Evolutionary conservation across 2,797 vertebrate species (phyloP).

Genomic region (Eulemur coronatus): DNA sequence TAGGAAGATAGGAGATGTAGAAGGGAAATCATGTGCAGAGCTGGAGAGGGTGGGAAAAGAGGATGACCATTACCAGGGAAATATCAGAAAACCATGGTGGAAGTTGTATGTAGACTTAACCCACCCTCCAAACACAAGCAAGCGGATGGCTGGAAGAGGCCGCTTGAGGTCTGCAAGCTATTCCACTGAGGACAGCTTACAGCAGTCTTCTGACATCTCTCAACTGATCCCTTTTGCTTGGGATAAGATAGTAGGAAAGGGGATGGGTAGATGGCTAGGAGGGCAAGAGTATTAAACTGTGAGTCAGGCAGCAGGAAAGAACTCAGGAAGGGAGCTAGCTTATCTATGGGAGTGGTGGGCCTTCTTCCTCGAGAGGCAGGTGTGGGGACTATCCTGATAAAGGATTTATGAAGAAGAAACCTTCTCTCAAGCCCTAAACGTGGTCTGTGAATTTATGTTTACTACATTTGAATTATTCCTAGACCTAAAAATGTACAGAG

Average conservation of each 20-base stretch:
- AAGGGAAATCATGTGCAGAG: neutral
- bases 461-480: neutral
- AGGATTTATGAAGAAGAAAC: neutral
- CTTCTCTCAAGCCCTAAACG: neutral
- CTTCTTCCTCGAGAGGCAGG: neutral
- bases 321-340: neutral
- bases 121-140: conserved; percentile 59
- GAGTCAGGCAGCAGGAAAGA: neutral
- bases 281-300: neutral
- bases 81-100: conserved; percentile 5
- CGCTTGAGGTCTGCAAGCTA: conserved; percentile 54
- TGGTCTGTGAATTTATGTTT: neutral
- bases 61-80: conserved; percentile 19
- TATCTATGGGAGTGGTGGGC: neutral
- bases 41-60: neutral
- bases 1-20: neutral
- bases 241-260: neutral
- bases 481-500: neutral
- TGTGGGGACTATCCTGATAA: neutral
- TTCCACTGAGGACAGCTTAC: neutral
- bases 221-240: conserved; percentile 9
- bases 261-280: neutral
- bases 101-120: neutral
- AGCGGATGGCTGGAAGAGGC: conserved; percentile 66
- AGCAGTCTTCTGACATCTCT: conserved; percentile 37